A percentile compares a stretch with the other conserved stretches of the same genome.
Conservation (phyloP, 2,113 vertebrate species). For the Ictalurus punctatus region DNA sequence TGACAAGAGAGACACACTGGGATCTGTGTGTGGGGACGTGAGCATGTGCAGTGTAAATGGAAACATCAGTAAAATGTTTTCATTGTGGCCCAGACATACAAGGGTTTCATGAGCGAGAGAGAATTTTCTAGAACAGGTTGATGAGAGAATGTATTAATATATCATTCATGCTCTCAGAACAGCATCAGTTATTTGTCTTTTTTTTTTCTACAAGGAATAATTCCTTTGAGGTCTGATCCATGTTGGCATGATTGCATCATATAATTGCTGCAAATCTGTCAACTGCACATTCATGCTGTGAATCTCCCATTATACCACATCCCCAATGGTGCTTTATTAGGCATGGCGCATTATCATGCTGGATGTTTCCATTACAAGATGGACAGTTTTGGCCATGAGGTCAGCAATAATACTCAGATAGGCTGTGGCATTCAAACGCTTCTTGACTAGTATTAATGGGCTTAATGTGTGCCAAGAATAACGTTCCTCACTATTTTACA, state of each 20-base stretch:
- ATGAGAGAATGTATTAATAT: neutral
- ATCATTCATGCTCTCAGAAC: neutral
- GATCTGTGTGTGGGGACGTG: neutral
- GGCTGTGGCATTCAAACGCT: neutral
- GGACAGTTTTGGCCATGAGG: neutral
- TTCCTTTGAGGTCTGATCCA: neutral
- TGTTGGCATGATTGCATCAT: neutral
- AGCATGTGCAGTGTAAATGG: conserved; percentile 5
- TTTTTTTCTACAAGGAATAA: neutral
- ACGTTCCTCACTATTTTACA: neutral
- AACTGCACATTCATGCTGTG: neutral
- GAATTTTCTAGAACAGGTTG: neutral
- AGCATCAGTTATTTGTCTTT: neutral
- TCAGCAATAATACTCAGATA: neutral
- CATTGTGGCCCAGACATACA: neutral
- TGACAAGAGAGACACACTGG: conserved; percentile 27
- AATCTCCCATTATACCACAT: neutral
- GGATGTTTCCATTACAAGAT: neutral
- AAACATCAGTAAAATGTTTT: neutral
- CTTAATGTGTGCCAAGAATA: neutral
- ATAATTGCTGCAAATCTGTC: neutral
- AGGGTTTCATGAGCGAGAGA: neutral
- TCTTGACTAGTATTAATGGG: neutral
- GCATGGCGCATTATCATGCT: neutral
- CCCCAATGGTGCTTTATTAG: neutral